Base-by-base conservation (phyloP, 2,797 vertebrate species). In the Pampus argenteus region DNA sequence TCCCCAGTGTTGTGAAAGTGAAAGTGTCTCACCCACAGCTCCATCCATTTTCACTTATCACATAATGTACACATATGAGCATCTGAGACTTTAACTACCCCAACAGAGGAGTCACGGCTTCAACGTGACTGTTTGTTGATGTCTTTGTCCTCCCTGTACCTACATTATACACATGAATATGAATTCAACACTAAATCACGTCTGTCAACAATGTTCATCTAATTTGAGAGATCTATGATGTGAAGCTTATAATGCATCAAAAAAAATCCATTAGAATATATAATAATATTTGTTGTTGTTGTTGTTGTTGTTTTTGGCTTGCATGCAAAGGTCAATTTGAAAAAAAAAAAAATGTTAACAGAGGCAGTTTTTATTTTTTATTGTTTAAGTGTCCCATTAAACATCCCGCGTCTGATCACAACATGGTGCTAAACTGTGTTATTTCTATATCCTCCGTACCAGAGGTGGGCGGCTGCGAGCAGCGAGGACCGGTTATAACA, bases 1-100 rank as follows among this genome's bases (percentile, higher is more conserved):
- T n/a, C n/a, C n/a, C n/a, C n/a, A n/a, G 49, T 64, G 42, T 20
- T 71, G 49, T 66, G 57, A 86, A 86, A 86, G 75, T 75, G 73
- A 88, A 86, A 86, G 74, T 17, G 5, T 3, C 15, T 28, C n/a
- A n/a, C 26, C 31, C 17, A 54, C 13, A 1, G 28, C 40, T 31
- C 3, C 14, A 14, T 40, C n/a, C n/a, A 50, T n/a, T 6, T 31
- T 56, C 17, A 25, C n/a, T 38, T 50, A 57, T 29, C 9, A 63
- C 7, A 55, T 0, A 44, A 45, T 22, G 29, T 2, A 25, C 5
- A 26, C 18, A 66, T 14, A 68, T 56, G 31, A 20, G 49, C n/a
- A 23, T 47, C 18, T 0, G 8, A 45, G 42, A 34, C 3, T 55
- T 1, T 6, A 26, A 5, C 9, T 50, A 8, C 10, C 9, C 0